Conservation (phyloP, 2,113 vertebrate species). For the Daboia siamensis region DNA sequence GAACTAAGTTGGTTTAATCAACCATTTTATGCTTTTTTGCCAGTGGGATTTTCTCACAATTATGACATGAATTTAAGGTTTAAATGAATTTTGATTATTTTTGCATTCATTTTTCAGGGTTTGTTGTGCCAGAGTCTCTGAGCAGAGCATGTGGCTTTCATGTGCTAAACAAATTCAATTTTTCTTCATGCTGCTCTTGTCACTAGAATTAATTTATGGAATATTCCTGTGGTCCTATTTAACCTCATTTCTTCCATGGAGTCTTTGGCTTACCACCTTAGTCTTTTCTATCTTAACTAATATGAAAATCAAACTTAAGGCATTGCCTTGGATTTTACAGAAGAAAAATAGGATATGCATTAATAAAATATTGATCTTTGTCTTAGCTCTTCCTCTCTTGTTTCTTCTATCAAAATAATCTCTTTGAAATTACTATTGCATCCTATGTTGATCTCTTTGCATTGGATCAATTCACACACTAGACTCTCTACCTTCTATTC, state of each 20-base stretch:
- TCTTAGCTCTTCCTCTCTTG: neutral
- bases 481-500: neutral
- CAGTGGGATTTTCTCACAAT: conserved; percentile 62
- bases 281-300: neutral
- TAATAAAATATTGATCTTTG: neutral
- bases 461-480: neutral
- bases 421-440: neutral
- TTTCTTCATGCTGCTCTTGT: neutral
- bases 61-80: conserved; percentile 34
- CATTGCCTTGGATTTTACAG: too few relatives aligned
- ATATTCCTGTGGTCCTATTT: neutral
- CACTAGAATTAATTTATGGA: neutral
- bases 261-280: neutral
- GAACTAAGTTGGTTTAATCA: conserved; percentile 55
- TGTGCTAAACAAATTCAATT: neutral
- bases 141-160: neutral
- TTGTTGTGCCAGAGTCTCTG: neutral
- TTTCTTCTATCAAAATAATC: neutral
- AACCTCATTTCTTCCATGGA: neutral
- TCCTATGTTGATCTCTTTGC: neutral
- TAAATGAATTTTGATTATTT: neutral
- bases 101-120: neutral
- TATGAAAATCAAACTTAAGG: neutral
- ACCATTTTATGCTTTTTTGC: conserved; percentile 39
- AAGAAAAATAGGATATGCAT: neutral